Evolutionary conservation across 1,140 invertebrate genomes (phyloP).

Genomic region (Leptinotarsa defecta): DNA sequence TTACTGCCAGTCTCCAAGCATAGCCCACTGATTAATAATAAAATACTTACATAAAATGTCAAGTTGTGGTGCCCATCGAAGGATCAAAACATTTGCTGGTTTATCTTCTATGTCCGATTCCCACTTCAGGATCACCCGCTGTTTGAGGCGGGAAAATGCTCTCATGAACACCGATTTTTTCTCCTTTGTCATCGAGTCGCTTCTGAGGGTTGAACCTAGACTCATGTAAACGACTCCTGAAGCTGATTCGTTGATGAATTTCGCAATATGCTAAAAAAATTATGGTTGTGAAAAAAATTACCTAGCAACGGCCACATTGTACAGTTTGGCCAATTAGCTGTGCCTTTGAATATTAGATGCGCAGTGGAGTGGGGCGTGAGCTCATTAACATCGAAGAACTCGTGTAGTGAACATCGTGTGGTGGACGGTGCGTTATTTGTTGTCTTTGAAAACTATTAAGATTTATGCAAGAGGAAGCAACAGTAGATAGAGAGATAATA

Average conservation of each 20-base stretch:
- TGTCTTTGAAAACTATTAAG: too few species aligned
- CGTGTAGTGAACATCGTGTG: too few species aligned
- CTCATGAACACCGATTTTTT: constrained; percentile 64
- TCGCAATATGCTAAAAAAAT: constrained; percentile 59
- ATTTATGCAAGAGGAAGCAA: too few species aligned
- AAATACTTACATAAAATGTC: constrained; percentile 66
- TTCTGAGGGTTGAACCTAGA: constrained; percentile 70
- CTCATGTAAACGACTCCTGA: constrained; percentile 69
- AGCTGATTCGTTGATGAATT: constrained; percentile 68
- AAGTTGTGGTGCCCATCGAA: constrained; percentile 73
- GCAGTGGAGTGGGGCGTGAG: too few species aligned
- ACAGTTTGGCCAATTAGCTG: too few species aligned
- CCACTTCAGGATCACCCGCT: constrained; percentile 76
- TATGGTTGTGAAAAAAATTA: not conserved
- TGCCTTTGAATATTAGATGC: too few species aligned
- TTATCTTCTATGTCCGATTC: constrained; percentile 64
- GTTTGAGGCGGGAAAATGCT: constrained; percentile 64
- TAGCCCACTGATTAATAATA: too few species aligned
- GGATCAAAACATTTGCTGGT: constrained; percentile 66
- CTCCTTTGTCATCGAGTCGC: constrained; percentile 63
- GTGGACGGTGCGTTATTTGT: too few species aligned
- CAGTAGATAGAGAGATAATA: too few species aligned
- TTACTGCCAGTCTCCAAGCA: too few species aligned
- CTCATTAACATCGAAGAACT: too few species aligned
- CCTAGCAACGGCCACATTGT: too few species aligned